Evolutionary conservation across 2,113 vertebrate genomes (phyloP).

Genomic region (Bubalus kerabau): DNA sequence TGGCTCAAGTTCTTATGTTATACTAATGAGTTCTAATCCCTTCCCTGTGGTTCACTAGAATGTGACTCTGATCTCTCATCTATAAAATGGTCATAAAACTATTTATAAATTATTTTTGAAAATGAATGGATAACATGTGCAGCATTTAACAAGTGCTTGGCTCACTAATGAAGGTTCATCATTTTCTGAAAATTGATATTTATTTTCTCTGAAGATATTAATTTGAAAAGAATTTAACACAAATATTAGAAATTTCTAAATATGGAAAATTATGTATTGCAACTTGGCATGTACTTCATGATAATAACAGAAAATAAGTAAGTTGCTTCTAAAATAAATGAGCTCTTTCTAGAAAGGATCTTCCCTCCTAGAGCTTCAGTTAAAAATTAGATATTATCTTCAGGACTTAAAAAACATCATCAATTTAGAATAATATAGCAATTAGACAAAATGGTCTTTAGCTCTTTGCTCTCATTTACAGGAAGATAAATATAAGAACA

Average conservation of each 20-base stretch:
- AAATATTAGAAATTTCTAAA: slow-evolving; percentile 11
- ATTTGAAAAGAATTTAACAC: slow-evolving; percentile 24
- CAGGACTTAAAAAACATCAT: slow-evolving; percentile 44
- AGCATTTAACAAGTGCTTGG: neutral
- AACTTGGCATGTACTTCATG: neutral
- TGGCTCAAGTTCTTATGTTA: neutral
- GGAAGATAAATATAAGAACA: slow-evolving; percentile 53
- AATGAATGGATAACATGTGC: neutral
- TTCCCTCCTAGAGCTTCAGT: slow-evolving; percentile 10
- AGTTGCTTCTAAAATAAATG: slow-evolving; percentile 48
- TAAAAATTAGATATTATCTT: slow-evolving; percentile 44
- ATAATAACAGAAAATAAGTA: slow-evolving; percentile 21
- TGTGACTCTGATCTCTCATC: neutral
- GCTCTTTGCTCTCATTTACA: slow-evolving; percentile 16
- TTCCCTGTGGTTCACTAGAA: neutral
- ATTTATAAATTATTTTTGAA: neutral
- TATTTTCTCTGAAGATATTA: neutral
- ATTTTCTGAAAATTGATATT: neutral
- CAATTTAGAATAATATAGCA: slow-evolving; percentile 56
- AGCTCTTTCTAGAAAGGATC: slow-evolving; percentile 69
- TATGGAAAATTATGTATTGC: neutral
- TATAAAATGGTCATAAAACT: neutral
- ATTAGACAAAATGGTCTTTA: slow-evolving; percentile 43
- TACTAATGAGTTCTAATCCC: too few species aligned
- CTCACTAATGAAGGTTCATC: neutral